Evolutionary conservation across 2,888 invertebrate species (phyloP).

Genomic region (Monoplex corrugatus): DNA sequence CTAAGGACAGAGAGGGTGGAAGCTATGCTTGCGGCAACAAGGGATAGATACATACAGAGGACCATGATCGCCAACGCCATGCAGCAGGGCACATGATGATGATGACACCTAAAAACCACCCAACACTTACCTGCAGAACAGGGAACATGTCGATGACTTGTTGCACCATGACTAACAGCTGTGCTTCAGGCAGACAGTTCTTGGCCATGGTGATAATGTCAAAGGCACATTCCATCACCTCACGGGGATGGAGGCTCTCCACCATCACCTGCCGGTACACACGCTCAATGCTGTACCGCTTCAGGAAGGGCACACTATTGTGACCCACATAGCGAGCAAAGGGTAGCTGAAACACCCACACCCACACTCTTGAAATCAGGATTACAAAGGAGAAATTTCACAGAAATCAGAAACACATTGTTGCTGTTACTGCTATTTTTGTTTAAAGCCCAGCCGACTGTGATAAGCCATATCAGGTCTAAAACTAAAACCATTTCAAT

Average conservation of each 20-base stretch:
- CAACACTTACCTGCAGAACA: conserved; percentile 82
- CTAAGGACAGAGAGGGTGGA: no score
- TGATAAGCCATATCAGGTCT: no score
- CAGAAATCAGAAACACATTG: no score
- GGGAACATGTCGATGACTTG: conserved; percentile 89
- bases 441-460: no score
- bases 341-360: conserved; percentile 82
- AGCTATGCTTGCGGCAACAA: background rate
- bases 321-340: conserved; percentile 91
- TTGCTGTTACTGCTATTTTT: no score
- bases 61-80: no score
- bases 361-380: no score
- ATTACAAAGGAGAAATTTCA: no score
- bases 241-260: conserved; percentile 91
- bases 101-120: no score
- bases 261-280: conserved; percentile 89
- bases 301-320: conserved; percentile 89
- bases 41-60: background rate
- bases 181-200: conserved; percentile 89
- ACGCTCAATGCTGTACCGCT: conserved; percentile 92
- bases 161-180: conserved; percentile 89
- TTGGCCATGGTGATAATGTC: conserved; percentile 90
- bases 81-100: no score
- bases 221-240: conserved; percentile 94
- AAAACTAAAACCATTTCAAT: no score